Evolutionary conservation across 2,888 invertebrate species (phyloP).

Genomic region (Hartigia nigra): DNA sequence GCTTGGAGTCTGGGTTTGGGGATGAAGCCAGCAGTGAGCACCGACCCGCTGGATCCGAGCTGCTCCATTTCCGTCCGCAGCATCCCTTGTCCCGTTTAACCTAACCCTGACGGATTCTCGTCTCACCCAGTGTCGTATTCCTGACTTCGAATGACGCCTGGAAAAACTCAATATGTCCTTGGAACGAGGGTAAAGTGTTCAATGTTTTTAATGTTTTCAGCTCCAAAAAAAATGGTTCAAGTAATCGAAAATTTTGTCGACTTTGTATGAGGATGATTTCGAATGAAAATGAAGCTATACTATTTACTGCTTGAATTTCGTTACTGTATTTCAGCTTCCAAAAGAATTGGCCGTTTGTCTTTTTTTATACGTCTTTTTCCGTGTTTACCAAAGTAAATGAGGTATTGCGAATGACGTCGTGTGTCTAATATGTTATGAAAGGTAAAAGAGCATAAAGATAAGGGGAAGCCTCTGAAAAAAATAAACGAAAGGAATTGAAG

Average conservation of each 20-base stretch:
- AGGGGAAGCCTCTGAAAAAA: not conserved
- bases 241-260: not conserved
- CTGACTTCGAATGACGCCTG: not conserved
- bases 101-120: constrained; percentile 15
- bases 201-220: too few relatives aligned
- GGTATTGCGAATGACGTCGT: too few relatives aligned
- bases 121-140: not conserved
- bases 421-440: not conserved
- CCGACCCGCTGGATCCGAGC: constrained; percentile 40
- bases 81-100: constrained; percentile 23
- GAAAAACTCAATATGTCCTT: not conserved
- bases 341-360: not conserved
- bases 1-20: constrained; percentile 22
- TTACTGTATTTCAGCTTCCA: not conserved
- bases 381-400: too few relatives aligned
- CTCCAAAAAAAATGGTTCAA: too few relatives aligned
- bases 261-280: not conserved
- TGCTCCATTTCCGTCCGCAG: constrained; percentile 46
- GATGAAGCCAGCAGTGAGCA: constrained; percentile 32
- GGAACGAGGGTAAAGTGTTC: not conserved
- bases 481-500: not conserved
- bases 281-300: not conserved
- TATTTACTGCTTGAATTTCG: not conserved
- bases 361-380: not conserved
- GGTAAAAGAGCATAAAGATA: not conserved